Conservation (phyloP, 2,888 invertebrate species). For the Nasonia oneida region DNA sequence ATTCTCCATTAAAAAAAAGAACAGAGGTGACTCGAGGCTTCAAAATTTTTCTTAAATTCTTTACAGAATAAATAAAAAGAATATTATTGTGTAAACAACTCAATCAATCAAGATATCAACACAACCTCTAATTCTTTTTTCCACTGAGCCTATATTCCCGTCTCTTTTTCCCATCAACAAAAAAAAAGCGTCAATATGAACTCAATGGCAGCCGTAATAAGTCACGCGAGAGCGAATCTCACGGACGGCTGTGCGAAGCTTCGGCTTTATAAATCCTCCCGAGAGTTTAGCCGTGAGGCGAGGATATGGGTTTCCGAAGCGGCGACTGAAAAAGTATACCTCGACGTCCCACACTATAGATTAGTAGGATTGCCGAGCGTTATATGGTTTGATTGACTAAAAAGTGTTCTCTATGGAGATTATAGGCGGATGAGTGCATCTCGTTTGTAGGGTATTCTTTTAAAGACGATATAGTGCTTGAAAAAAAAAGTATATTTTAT, state of each 20-base stretch:
- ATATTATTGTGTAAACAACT: too few relatives aligned
- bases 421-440: too few relatives aligned
- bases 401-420: too few relatives aligned
- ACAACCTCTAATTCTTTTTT: background rate
- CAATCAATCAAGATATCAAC: background rate
- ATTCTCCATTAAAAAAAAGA: background rate
- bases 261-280: background rate
- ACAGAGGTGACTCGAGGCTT: background rate
- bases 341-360: too few relatives aligned
- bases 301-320: too few relatives aligned
- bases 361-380: too few relatives aligned
- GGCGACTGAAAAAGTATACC: background rate
- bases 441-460: too few relatives aligned
- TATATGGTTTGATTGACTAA: too few relatives aligned
- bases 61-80: background rate
- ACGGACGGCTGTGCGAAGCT: background rate
- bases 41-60: background rate
- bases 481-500: too few relatives aligned
- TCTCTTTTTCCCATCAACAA: background rate
- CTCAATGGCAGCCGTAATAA: background rate
- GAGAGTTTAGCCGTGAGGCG: background rate
- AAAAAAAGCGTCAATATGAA: background rate
- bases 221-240: constrained; percentile 4
- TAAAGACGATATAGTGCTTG: too few relatives aligned
- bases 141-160: background rate